phyloP scores from a whole-genome alignment of 2,797 vertebrate species.

The Alouatta caraya region DNA sequence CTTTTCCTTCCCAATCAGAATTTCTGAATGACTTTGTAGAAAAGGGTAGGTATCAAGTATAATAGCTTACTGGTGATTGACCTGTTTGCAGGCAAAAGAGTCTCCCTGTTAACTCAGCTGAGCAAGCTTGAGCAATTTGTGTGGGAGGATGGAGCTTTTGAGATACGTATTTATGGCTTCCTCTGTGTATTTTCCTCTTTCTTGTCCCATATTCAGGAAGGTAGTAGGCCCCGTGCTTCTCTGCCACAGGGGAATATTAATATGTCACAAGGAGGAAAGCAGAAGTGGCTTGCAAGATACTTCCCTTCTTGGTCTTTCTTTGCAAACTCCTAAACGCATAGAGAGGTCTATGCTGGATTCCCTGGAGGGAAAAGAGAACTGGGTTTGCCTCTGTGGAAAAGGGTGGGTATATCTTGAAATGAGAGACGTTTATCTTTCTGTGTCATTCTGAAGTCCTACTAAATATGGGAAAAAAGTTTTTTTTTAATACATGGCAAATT shows the following conservation, averaged over 20 bases:
- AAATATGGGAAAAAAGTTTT: background rate
- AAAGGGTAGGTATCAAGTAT: background rate
- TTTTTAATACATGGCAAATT: background rate
- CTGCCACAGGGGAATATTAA: background rate
- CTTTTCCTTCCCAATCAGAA: slow-evolving; percentile 24
- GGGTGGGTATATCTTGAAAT: background rate
- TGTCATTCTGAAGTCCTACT: background rate
- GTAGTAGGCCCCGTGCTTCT: background rate
- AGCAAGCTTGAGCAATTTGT: background rate
- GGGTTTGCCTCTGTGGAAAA: background rate
- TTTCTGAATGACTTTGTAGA: slow-evolving; percentile 7
- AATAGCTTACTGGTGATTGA: background rate
- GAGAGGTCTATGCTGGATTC: background rate
- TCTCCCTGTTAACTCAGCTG: background rate
- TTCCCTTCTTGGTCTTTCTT: slow-evolving; percentile 58
- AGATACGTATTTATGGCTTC: background rate
- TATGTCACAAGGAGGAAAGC: slow-evolving; percentile 46
- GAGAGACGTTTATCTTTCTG: background rate
- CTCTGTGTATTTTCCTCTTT: background rate
- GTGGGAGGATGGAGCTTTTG: background rate
- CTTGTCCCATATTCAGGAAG: background rate
- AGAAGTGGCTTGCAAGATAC: slow-evolving; percentile 43
- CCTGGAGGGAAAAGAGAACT: slow-evolving; percentile 9
- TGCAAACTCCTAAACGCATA: background rate
- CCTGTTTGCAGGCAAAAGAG: background rate